A percentile compares a stretch with the other conserved stretches of the same genome.
phyloP scores from a whole-genome alignment of 2,888 invertebrate species.

The Ctenicera cuprea region DNA sequence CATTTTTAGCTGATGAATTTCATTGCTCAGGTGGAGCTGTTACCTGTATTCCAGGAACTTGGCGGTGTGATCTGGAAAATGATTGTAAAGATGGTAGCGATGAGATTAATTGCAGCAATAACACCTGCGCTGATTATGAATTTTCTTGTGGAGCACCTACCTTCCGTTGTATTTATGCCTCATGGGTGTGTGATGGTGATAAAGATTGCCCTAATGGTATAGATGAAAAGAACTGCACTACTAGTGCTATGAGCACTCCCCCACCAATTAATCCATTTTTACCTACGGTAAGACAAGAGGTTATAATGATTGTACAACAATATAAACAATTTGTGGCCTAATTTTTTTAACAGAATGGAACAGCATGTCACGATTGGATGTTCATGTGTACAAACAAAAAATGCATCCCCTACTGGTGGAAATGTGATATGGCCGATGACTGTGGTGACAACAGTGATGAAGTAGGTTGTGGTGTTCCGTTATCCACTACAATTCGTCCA shows the following conservation, averaged over 20 bases:
- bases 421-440: constrained; percentile 85
- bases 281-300: constrained; percentile 45
- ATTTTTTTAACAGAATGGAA: constrained; percentile 62
- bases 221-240: constrained; percentile 83
- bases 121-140: constrained; percentile 83
- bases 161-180: constrained; percentile 81
- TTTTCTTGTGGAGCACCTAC: constrained; percentile 76
- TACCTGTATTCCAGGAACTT: constrained; percentile 83
- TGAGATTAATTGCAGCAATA: constrained; percentile 81
- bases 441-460: constrained; percentile 87
- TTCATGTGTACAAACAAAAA: constrained; percentile 82
- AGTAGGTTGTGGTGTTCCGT: constrained; percentile 69
- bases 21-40: constrained; percentile 74
- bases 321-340: neutral
- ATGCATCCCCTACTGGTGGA: constrained; percentile 88
- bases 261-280: constrained; percentile 58
- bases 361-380: constrained; percentile 85
- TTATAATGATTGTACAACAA: neutral
- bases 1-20: constrained; percentile 73
- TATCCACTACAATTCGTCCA: constrained; percentile 53
- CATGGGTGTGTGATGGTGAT: constrained; percentile 89
- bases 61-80: constrained; percentile 88
- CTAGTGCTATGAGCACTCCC: constrained; percentile 56
- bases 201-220: constrained; percentile 82
- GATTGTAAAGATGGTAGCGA: constrained; percentile 87